phyloP scores from a whole-genome alignment of 2,888 invertebrate species.

The Diachrysia chrysitis region DNA sequence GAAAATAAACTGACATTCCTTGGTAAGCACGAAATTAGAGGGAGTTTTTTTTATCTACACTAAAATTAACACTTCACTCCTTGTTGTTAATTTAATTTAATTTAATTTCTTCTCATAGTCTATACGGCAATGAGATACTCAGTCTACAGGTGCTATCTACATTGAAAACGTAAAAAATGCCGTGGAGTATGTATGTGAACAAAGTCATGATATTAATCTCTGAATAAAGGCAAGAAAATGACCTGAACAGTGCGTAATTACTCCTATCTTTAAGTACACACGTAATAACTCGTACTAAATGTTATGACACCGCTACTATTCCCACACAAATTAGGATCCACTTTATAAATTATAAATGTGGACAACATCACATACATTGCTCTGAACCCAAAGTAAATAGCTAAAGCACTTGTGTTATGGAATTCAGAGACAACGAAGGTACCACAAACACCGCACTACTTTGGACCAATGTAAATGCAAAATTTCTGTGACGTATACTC shows the following conservation, averaged over 20 bases:
- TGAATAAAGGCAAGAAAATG: slow-evolving; percentile 14
- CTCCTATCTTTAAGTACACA: slow-evolving; percentile 22
- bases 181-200: slow-evolving; percentile 21
- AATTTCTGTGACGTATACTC: not conserved
- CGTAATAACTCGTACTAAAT: slow-evolving; percentile 22
- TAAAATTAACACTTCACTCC: no score
- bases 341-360: no score
- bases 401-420: no score
- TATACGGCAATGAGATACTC: not conserved
- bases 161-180: not conserved
- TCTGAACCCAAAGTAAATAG: no score
- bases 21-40: no score
- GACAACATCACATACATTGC: no score
- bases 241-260: slow-evolving; percentile 12
- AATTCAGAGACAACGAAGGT: no score
- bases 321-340: slow-evolving; percentile 23
- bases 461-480: not conserved
- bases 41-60: no score
- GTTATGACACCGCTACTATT: slow-evolving; percentile 24
- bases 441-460: no score
- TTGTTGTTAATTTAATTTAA: no score
- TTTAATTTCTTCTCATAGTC: not conserved
- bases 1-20: no score
- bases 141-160: not conserved
- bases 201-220: slow-evolving; percentile 32